phyloP scores from a whole-genome alignment of 2,113 vertebrate genomes.

The Phylloscopus whistleri region DNA sequence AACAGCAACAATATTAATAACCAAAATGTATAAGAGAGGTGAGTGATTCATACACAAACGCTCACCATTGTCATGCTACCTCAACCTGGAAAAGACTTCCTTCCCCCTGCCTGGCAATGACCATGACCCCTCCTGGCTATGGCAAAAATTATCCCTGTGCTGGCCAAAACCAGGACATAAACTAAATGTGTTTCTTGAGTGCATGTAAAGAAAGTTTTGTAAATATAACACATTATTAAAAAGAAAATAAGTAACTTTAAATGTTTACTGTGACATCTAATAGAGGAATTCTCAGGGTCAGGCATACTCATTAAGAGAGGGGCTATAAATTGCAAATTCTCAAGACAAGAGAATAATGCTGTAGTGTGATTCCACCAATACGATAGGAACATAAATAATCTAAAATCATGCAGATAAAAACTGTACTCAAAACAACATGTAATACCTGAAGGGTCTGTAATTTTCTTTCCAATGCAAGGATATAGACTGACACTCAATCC shows the following conservation, averaged over 20 bases:
- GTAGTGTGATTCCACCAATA: not conserved
- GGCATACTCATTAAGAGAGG: not conserved
- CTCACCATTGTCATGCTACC: not conserved
- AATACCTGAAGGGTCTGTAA: not conserved
- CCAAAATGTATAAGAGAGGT: not conserved
- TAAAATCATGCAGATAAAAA: not conserved
- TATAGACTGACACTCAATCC: not conserved
- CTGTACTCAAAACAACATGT: not conserved
- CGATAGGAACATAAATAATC: not conserved
- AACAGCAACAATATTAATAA: not conserved
- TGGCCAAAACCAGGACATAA: not conserved
- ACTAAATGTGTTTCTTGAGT: not conserved
- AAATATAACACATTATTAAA: not conserved
- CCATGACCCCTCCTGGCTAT: rapidly evolving
- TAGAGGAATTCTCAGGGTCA: not conserved
- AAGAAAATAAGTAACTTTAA: not conserved
- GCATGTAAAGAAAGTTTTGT: not conserved
- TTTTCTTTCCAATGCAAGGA: not conserved
- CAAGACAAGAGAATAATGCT: not conserved
- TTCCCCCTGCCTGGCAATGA: not conserved
- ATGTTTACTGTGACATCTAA: not conserved
- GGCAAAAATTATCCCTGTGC: not conserved
- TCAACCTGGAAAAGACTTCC: not conserved
- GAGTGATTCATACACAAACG: not conserved
- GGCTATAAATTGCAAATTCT: not conserved